These are phyloP conservation scores for Corvus moneduloides DNA, from an alignment of 2,113 vertebrate genomes.

Conservation along the genomic window DNA sequence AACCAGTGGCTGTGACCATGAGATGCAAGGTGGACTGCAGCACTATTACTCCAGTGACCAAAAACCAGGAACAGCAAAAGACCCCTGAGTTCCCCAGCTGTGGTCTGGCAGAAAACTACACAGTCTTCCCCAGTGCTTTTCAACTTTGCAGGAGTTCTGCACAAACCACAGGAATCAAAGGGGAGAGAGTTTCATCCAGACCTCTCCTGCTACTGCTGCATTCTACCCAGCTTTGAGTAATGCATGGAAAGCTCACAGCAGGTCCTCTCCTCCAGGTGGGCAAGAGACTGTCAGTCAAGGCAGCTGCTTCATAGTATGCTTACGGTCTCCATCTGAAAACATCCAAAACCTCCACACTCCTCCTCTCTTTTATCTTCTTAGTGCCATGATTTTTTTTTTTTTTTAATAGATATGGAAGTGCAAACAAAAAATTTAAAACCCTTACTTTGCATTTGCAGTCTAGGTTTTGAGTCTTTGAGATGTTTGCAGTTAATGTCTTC, in stretches of 20 bases:
- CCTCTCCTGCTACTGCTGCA: accelerated
- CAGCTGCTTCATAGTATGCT: background rate
- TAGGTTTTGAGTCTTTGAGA: background rate
- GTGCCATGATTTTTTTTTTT: background rate
- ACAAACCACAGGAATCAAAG: background rate
- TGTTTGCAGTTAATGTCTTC: background rate
- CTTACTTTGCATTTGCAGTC: background rate
- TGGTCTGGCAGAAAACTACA: background rate
- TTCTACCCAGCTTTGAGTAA: background rate
- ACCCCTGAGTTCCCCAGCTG: background rate
- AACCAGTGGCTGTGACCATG: background rate
- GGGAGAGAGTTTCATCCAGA: background rate
- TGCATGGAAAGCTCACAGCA: background rate
- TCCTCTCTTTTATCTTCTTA: background rate
- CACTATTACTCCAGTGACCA: background rate
- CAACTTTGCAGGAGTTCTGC: background rate
- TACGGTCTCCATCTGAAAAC: background rate
- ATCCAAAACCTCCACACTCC: accelerated
- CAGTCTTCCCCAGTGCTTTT: background rate
- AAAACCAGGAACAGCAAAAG: background rate
- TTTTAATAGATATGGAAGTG: background rate
- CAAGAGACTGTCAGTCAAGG: background rate
- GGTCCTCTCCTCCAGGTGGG: background rate
- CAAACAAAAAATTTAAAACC: background rate
- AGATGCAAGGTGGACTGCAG: background rate